Conservation (phyloP, 1,140 invertebrate species). For the Lordiphosa collinella region DNA sequence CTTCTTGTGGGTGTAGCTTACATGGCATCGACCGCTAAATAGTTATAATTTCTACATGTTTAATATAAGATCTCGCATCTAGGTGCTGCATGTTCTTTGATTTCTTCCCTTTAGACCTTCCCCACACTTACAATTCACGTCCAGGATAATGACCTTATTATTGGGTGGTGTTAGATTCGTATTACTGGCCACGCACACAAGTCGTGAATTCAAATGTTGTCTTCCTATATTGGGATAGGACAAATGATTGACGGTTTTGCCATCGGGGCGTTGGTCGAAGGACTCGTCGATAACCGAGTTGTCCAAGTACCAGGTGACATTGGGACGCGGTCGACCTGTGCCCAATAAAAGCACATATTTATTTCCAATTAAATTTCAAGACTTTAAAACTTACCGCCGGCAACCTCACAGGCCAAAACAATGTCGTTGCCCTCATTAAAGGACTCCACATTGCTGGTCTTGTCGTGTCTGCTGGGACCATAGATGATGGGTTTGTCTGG, state of each 20-base stretch:
- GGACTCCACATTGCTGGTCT: conserved; percentile 89
- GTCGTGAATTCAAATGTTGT: conserved; percentile 88
- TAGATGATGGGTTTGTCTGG: conserved; percentile 92
- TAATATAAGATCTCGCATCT: too few species aligned
- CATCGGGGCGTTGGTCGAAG: conserved; percentile 85
- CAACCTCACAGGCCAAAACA: conserved; percentile 91
- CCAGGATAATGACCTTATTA: conserved; percentile 87
- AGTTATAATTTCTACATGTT: too few species aligned
- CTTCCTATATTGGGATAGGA: conserved; percentile 87
- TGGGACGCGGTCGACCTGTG: conserved; percentile 87
- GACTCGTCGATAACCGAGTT: conserved; percentile 91
- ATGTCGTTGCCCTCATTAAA: conserved; percentile 93
- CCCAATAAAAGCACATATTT: background rate
- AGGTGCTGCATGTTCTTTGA: background rate
- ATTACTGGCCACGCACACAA: conserved; percentile 92
- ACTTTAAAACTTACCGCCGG: conserved; percentile 86
- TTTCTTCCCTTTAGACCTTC: background rate
- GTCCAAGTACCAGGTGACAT: conserved; percentile 91
- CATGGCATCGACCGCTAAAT: background rate
- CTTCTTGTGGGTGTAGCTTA: too few species aligned
- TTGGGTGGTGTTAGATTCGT: conserved; percentile 89
- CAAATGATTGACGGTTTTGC: conserved; percentile 88
- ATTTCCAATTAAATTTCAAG: background rate
- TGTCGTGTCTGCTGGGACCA: conserved; percentile 88
- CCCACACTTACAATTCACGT: conserved; percentile 90